Evolutionary conservation across 2,113 vertebrate genomes (phyloP).

Genomic region (Nycticebus coucang): DNA sequence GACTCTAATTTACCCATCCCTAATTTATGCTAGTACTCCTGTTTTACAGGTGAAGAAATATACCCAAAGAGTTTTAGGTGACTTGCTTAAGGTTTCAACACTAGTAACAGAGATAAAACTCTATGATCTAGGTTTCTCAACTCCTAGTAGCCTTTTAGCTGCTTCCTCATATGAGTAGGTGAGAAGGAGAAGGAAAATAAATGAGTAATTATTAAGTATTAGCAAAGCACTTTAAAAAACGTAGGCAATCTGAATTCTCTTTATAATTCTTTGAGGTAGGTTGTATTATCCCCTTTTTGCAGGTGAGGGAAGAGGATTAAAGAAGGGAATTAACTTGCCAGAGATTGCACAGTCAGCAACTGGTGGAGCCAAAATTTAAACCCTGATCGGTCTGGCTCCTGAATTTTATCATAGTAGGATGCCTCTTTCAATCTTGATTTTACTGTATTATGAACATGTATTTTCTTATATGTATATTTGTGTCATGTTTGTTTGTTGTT

Average conservation of each 20-base stretch:
- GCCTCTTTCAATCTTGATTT: neutral
- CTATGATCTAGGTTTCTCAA: neutral
- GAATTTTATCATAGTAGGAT: neutral
- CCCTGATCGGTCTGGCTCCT: neutral
- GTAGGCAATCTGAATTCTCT: neutral
- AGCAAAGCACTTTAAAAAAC: neutral
- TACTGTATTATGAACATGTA: neutral
- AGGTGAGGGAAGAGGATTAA: neutral
- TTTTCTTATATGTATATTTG: constrained; percentile 17
- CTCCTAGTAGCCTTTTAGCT: neutral
- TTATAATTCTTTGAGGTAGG: neutral
- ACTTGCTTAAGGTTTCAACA: neutral
- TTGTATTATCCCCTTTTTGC: neutral
- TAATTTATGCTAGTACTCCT: neutral
- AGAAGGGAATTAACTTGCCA: neutral
- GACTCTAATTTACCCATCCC: neutral
- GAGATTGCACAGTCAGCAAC: neutral
- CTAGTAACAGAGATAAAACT: neutral
- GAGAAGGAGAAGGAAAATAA: neutral
- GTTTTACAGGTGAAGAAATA: neutral
- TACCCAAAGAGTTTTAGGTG: neutral
- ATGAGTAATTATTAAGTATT: neutral
- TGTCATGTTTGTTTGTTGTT: neutral
- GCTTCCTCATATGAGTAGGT: neutral
- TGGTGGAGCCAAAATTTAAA: neutral